Evolutionary conservation across 1,140 invertebrate genomes (phyloP).

Genomic region (Euwallacea similis): DNA sequence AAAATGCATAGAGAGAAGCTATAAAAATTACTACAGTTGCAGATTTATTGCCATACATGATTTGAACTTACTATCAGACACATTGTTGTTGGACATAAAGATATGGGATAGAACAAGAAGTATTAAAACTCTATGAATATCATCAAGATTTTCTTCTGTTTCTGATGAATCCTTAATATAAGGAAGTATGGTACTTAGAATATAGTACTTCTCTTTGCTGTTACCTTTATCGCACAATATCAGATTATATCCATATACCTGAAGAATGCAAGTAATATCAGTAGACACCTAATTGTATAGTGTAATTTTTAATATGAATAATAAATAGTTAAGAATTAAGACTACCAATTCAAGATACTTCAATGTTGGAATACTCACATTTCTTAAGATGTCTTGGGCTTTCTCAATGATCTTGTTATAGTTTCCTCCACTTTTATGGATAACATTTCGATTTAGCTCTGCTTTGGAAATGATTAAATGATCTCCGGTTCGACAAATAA

Average conservation of each 20-base stretch:
- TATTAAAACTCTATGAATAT: slow-evolving; percentile 43
- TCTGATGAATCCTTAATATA: slow-evolving; percentile 26
- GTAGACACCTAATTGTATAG: no score
- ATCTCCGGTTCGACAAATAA: slow-evolving; percentile 40
- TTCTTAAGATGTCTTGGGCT: slow-evolving; percentile 36
- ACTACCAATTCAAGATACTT: no score
- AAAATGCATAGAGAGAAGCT: slow-evolving; percentile 46
- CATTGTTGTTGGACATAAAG: slow-evolving; percentile 44
- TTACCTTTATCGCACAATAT: slow-evolving; percentile 38
- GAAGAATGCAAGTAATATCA: slow-evolving; percentile 18
- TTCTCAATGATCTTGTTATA: slow-evolving; percentile 41
- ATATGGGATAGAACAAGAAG: slow-evolving; percentile 46
- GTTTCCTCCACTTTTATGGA: slow-evolving; percentile 30
- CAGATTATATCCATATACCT: slow-evolving; percentile 48
- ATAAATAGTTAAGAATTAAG: neutral
- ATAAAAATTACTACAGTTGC: slow-evolving; percentile 29
- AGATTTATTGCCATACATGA: slow-evolving; percentile 12
- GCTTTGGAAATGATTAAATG: slow-evolving; percentile 38
- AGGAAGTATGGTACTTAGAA: slow-evolving; percentile 41
- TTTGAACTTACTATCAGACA: slow-evolving; percentile 41
- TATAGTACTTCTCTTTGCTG: slow-evolving; percentile 38
- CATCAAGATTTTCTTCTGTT: slow-evolving; percentile 30
- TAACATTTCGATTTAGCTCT: slow-evolving; percentile 43
- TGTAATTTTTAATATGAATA: slow-evolving; percentile 10
- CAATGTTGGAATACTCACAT: slow-evolving; percentile 28